Evolutionary conservation across 2,113 vertebrate genomes (phyloP).

Genomic region (Penelope pileata): DNA sequence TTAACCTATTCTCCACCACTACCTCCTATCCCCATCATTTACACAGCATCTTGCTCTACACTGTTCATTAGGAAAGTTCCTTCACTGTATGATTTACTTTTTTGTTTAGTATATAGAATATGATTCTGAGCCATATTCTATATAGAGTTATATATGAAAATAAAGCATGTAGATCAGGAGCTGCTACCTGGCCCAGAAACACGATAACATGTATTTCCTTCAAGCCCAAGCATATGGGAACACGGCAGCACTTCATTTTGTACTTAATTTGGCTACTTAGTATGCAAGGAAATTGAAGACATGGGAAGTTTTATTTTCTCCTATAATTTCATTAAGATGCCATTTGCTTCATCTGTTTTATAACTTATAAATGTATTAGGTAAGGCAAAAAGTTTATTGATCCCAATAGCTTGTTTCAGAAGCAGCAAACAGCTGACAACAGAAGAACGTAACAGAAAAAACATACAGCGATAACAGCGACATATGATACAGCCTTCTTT

Average conservation of each 20-base stretch:
- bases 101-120: neutral
- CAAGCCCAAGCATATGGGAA: neutral
- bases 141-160: neutral
- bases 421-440: neutral
- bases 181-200: neutral
- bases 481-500: neutral
- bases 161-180: neutral
- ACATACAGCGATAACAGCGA: neutral
- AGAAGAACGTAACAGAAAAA: neutral
- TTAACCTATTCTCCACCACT: neutral
- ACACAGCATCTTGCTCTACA: neutral
- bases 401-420: neutral
- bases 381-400: neutral
- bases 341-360: neutral
- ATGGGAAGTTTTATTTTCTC: neutral
- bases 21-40: neutral
- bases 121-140: neutral
- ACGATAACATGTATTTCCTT: neutral
- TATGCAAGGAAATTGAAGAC: neutral
- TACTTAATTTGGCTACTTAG: neutral
- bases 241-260: neutral
- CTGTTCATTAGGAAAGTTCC: neutral
- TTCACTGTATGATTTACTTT: neutral
- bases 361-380: neutral
- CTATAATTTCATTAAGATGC: neutral